phyloP scores from a whole-genome alignment of 2,797 vertebrate species.

The Austrolebias charrua region DNA sequence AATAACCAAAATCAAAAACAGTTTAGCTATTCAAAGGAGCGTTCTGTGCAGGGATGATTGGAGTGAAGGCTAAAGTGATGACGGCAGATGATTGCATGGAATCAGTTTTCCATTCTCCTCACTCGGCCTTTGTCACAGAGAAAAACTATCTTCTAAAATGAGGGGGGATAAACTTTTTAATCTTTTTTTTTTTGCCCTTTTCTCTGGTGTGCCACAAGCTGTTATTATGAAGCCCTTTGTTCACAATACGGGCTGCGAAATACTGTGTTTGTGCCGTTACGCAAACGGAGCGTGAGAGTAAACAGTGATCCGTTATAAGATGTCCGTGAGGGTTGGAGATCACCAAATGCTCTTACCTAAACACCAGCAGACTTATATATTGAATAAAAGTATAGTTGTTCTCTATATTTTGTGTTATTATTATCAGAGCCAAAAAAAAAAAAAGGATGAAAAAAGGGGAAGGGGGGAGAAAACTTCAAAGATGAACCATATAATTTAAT shows the following conservation, averaged over 20 bases:
- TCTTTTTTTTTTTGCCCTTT: conserved; percentile 38
- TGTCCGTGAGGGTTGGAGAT: conserved; percentile 40
- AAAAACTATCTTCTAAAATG: conserved; percentile 40
- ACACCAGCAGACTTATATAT: conserved; percentile 34
- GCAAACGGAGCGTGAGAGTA: conserved; percentile 56
- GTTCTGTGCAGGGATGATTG: conserved; percentile 46
- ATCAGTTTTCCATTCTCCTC: conserved; percentile 65
- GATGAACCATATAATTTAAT: conserved; percentile 56
- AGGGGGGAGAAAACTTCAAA: conserved; percentile 55
- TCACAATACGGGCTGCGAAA: conserved; percentile 48
- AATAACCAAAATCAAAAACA: conserved; percentile 70
- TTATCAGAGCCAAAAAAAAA: conserved; percentile 1
- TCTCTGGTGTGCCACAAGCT: conserved; percentile 53
- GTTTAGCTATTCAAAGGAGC: conserved; percentile 55
- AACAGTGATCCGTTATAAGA: conserved; percentile 54
- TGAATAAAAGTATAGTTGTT: conserved; percentile 2
- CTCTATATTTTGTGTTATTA: conserved; percentile 11
- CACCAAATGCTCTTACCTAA: not conserved
- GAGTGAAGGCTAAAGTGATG: conserved; percentile 53
- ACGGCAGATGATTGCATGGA: conserved; percentile 68
- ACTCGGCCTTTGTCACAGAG: conserved; percentile 47
- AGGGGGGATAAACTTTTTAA: conserved; percentile 41
- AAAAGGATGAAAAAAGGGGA: not conserved
- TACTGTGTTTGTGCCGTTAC: conserved; percentile 66
- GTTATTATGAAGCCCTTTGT: conserved; percentile 70